These are phyloP conservation scores for Apodemia mormo DNA, from an alignment of 2,888 invertebrate genomes.

Conservation along the genomic window DNA sequence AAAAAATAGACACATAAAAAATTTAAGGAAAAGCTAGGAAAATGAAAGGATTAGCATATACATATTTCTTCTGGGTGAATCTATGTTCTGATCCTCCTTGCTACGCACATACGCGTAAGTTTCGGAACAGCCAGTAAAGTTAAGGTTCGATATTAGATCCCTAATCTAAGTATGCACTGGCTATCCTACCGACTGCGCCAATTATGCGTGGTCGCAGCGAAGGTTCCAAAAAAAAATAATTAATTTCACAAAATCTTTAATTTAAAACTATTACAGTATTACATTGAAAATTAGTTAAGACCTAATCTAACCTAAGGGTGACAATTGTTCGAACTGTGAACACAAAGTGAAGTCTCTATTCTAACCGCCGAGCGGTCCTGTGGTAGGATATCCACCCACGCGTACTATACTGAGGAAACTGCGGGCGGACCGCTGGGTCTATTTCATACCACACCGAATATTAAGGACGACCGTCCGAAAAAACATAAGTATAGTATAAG, in stretches of 20 bases:
- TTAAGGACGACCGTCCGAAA: too few species aligned
- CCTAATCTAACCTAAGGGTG: too few species aligned
- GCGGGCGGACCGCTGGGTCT: too few species aligned
- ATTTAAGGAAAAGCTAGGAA: neutral
- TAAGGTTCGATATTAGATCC: neutral
- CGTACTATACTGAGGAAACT: too few species aligned
- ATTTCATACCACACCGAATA: too few species aligned
- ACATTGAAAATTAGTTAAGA: too few species aligned
- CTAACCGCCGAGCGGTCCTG: too few species aligned
- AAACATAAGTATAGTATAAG: too few species aligned
- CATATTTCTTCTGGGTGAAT: slow-evolving; percentile 5
- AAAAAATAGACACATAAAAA: neutral
- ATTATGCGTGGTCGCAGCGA: neutral
- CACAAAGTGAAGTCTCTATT: too few species aligned
- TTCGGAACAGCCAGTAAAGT: neutral
- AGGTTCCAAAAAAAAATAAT: slow-evolving; percentile 5
- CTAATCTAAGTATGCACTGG: neutral
- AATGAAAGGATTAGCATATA: neutral
- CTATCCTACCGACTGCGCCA: slow-evolving; percentile 3
- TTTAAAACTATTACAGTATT: too few species aligned
- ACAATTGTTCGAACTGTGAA: too few species aligned
- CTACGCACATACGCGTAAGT: neutral
- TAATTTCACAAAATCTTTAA: neutral
- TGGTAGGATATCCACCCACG: too few species aligned
- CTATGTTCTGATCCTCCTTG: neutral